phyloP scores from a whole-genome alignment of 2,113 vertebrate species.

The Noturus placidus region DNA sequence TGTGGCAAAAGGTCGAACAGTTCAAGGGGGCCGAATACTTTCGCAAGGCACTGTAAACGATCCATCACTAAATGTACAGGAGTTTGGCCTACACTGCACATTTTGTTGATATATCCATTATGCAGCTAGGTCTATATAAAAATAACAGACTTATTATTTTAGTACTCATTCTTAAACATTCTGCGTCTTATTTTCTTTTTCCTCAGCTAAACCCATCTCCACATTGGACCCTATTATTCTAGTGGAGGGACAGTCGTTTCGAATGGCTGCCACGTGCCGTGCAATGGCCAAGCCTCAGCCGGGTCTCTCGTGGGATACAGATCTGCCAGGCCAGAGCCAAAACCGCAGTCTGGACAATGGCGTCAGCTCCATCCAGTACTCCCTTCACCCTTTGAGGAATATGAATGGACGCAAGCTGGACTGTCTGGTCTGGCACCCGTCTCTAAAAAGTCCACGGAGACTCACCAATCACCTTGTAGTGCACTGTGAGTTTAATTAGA shows the following conservation, averaged over 20 bases:
- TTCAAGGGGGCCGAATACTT: too few relatives aligned
- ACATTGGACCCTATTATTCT: slow-evolving; percentile 64
- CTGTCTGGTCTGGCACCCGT: slow-evolving; percentile 84
- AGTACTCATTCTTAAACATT: neutral
- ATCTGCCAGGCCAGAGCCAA: slow-evolving; percentile 70
- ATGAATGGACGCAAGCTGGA: slow-evolving; percentile 85
- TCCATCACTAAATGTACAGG: neutral
- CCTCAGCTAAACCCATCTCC: slow-evolving; percentile 68
- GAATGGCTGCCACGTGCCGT: slow-evolving; percentile 79
- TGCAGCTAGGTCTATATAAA: neutral
- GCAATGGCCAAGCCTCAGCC: slow-evolving; percentile 79
- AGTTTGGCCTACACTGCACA: neutral
- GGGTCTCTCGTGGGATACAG: slow-evolving; percentile 81
- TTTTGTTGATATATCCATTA: neutral
- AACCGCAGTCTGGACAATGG: slow-evolving; percentile 70
- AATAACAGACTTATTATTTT: neutral
- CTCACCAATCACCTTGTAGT: slow-evolving; percentile 77
- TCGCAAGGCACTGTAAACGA: too few relatives aligned
- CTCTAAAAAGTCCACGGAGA: slow-evolving; percentile 70
- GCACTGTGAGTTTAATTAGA: slow-evolving; percentile 77
- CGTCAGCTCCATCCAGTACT: slow-evolving; percentile 76
- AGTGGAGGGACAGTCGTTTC: slow-evolving; percentile 78
- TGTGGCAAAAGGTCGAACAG: too few relatives aligned
- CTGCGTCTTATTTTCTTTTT: neutral
- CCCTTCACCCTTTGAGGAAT: slow-evolving; percentile 79